Conservation (phyloP, 1,140 invertebrate species). For the Macrocentrus cingulum region DNA sequence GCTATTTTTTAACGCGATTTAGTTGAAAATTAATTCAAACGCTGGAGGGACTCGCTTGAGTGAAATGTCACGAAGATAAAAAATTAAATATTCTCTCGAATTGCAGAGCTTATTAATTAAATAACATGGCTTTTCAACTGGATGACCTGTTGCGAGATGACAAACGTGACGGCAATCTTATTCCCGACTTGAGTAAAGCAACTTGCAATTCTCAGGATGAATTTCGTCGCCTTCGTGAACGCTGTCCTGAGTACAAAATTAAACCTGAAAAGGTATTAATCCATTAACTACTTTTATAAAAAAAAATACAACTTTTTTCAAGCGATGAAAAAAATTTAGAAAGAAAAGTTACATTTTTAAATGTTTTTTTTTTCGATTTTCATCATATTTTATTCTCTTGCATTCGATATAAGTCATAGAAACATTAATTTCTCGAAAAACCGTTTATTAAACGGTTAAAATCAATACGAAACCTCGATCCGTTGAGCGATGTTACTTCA, state of each 20-base stretch:
- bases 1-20: background rate
- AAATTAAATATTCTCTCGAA: conserved; percentile 26
- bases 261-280: conserved; percentile 76
- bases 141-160: conserved; percentile 80
- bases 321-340: no score
- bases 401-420: no score
- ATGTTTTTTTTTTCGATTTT: background rate
- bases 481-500: no score
- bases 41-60: conserved; percentile 3
- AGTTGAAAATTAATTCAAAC: conserved; percentile 17
- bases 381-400: conserved; percentile 7
- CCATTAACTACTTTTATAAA: no score
- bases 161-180: conserved; percentile 80
- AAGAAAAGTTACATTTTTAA: no score
- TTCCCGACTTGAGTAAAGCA: conserved; percentile 82
- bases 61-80: conserved; percentile 4
- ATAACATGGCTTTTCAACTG: conserved; percentile 65
- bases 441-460: no score
- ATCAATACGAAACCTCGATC: no score
- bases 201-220: conserved; percentile 76
- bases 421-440: no score
- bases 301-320: no score
- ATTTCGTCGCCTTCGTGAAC: conserved; percentile 77
- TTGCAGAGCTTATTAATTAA: conserved; percentile 30
- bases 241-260: conserved; percentile 88